Evolutionary conservation across 2,797 vertebrate genomes (phyloP), one percentile per base, ranked within the genome.

Genomic region (Helarctos malayanus): DNA sequence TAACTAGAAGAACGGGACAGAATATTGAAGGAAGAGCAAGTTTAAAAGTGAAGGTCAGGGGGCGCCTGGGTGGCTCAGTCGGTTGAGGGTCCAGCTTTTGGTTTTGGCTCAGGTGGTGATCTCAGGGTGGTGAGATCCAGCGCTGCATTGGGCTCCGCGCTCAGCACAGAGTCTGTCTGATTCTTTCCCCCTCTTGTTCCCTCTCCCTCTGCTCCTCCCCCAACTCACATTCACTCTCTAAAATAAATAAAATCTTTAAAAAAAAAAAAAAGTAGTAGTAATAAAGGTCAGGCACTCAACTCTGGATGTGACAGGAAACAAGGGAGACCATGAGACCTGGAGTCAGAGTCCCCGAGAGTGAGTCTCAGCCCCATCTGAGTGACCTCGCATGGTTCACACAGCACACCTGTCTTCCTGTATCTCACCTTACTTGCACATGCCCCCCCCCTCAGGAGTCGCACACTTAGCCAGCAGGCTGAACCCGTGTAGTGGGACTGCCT

Each of bases 331-430:
- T 14, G 7, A 11, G 16, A 29, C n/a, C 35, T 11, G 10, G 56
- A 76, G 38, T 35, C 56, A 35, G 49, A 84, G 61, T 3, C 41
- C 85, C 61, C 4, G 2, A 88, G 38, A 47, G 32, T 14, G 61
- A 57, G 41, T 32, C 38, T 71, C 2, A 5, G 61, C 12, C n/a
- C 75, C n/a, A 56, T 1, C 8, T 3, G n/a, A 16, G 52, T 8
- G 8, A 76, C 4, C 11, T 0, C 6, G 38, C 18, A 2, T 0
- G 27, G 41, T 45, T 45, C 69, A 61, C 23, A 29, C 0, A 35
- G 78, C 45, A 54, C 19, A 1, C 9, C 29, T 9, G 21, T 15
- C 8, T 54, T 87, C 3, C 15, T 0, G 23, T 12, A 80, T 68
- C 21, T 88, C 16, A 7, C 23, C 19, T 10, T 15, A 81, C n/a